These are phyloP conservation scores for Mythimna albipuncta DNA, from an alignment of 2,888 invertebrate genomes.

Conservation along the genomic window DNA sequence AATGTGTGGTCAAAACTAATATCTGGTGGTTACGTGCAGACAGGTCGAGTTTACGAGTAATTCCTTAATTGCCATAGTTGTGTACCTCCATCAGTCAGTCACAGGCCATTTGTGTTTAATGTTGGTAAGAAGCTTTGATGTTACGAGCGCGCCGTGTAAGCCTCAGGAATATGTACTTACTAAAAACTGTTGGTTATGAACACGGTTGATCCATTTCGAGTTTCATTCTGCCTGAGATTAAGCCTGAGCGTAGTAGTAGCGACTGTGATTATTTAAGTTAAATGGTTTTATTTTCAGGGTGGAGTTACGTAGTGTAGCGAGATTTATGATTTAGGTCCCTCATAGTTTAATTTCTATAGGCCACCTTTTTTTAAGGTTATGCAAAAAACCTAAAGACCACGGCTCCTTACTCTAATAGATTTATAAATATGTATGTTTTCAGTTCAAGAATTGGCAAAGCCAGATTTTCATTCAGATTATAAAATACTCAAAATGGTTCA, in stretches of 20 bases:
- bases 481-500: neutral
- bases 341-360: neutral
- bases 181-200: constrained; percentile 39
- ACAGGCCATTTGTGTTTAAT: constrained; percentile 40
- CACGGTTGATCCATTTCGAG: constrained; percentile 1
- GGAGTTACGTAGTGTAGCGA: constrained; percentile 1
- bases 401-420: neutral
- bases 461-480: constrained; percentile 6
- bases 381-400: too few species aligned
- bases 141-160: constrained; percentile 27
- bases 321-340: constrained; percentile 1
- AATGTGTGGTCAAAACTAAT: constrained; percentile 42
- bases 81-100: constrained; percentile 44
- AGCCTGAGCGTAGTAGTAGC: too few species aligned
- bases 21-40: constrained; percentile 19
- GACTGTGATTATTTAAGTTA: constrained; percentile 19
- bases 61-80: constrained; percentile 56
- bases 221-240: constrained; percentile 4
- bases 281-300: constrained; percentile 13
- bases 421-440: neutral
- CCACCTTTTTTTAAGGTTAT: neutral
- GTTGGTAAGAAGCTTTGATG: constrained; percentile 36
- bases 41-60: constrained; percentile 38
- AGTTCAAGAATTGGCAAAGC: neutral
- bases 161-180: constrained; percentile 20